Conservation (phyloP, 1,140 invertebrate species). For the Lamellibrachia luymesi region DNA sequence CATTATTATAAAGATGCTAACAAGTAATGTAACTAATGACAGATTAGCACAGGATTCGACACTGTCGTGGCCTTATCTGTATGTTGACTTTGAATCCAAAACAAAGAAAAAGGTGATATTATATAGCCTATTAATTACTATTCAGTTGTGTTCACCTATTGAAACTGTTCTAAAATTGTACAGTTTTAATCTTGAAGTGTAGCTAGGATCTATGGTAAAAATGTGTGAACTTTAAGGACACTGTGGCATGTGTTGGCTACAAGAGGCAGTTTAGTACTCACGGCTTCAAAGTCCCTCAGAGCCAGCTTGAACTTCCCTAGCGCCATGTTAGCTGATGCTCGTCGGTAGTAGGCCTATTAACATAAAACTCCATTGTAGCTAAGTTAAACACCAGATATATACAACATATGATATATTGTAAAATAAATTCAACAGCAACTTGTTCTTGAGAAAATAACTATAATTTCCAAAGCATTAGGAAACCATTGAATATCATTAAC, state of each 20-base stretch:
- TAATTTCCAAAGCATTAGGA: background rate
- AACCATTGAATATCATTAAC: background rate
- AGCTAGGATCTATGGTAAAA: too few relatives aligned
- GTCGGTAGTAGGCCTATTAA: slow-evolving; percentile 71
- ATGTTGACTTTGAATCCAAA: background rate
- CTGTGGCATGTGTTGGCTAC: background rate
- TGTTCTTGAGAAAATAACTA: background rate
- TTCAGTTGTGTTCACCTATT: too few relatives aligned
- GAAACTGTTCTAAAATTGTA: too few relatives aligned
- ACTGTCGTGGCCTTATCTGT: background rate
- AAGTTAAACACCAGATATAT: background rate
- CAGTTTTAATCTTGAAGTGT: too few relatives aligned
- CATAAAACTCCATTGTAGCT: slow-evolving; percentile 25
- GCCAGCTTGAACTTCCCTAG: slow-evolving; percentile 96
- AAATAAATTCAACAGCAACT: background rate
- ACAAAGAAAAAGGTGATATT: too few relatives aligned
- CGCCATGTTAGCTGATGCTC: slow-evolving; percentile 95
- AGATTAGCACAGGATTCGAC: too few relatives aligned
- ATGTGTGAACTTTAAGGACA: too few relatives aligned
- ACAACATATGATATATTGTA: background rate
- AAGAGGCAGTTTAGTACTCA: slow-evolving; percentile 55
- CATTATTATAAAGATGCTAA: background rate
- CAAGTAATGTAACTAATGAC: background rate
- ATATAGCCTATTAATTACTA: too few relatives aligned
- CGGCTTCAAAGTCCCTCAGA: slow-evolving; percentile 93